Evolutionary conservation across 2,888 invertebrate genomes (phyloP), one percentile per base, ranked within the genome.

Genomic region (Sinhomidia bicolor): DNA sequence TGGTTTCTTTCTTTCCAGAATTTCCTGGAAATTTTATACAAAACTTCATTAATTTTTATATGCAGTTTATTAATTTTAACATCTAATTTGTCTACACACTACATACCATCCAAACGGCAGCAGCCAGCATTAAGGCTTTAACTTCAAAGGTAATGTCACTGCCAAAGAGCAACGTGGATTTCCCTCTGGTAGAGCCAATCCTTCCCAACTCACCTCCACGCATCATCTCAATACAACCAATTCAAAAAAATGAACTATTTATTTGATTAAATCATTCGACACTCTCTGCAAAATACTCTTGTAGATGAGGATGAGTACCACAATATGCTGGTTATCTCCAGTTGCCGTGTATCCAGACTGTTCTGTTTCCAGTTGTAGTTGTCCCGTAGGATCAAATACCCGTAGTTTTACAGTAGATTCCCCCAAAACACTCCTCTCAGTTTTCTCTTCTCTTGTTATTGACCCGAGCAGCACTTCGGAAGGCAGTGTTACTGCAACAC

Each of bases 51-150:
- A n/a, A n/a, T n/a, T n/a, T n/a, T n/a, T n/a, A 36, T 32, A 60
- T 20, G 54, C 4, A 54, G 3, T 47, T 2, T 3, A 36, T 47
- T 54, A 57, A 9, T 65, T 1, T 65, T 1, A 14, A 32, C 62
- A 57, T 1, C 14, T 57, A 57, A 1, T 79, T n/a, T 62, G 14
- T 47, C 65, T 41, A 5, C 23, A 62, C 14, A 36, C 10, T 60
- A 60, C n/a, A 36, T 23, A 90, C 90, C 89, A 90, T 89, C 90
- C 90, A 90, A 68, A 90, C 84, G 0, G 89, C 86, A 57, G 90
- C 74, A 71, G 90, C 89, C 23, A 90, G 23, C 87, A 90, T 79
- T 20, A 90, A 65, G 0, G 90, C 90, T 57, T 85, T 89, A 3
- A 89, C 79, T 62, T 90, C 89, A 41, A 86, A 84, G 0, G 90